Base-by-base conservation (phyloP, 2,888 invertebrate genomes). In the Nymphalis c-album region DNA sequence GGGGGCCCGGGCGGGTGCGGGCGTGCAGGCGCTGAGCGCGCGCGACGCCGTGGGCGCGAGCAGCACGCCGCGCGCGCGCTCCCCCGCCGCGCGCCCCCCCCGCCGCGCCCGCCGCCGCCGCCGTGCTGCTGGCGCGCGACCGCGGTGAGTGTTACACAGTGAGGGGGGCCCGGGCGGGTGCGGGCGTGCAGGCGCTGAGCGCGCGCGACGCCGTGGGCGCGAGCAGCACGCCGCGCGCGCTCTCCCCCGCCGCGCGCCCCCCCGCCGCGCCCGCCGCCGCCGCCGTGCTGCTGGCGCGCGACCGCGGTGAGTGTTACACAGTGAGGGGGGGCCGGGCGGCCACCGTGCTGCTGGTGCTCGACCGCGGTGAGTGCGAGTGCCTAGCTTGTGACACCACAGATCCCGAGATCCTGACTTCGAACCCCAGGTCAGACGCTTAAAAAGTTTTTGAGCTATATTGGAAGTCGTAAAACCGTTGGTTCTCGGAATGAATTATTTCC, bases 271-370 rank as follows among this genome's bases (percentile, higher is more conserved):
- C 61, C 74, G 81, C 80, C 46, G 82, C 80, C 46, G 82, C 79
- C 13, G 87, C 87, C 13, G 87, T 87, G 13, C 75, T 81, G 2
- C 72, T 78, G 16, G 81, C 85, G 16, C 78, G 77, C 48, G 83
- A 87, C 3, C 80, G 81, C 78, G 87, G 87, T 67, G 18, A 50
- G 57, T 22, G 50, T 7, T 22, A 22, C 1, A 22, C 22, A 22
- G 22, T 22, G 2, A 22, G 22, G 22, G n/a, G n/a, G n/a, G n/a
- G n/a, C n/a, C n/a, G n/a, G n/a, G 82, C 80, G 45, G 82, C 79
- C 13, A 86, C 87, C 13, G 87, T 87, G 13, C 75, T 81, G 2
- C 72, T 78, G 16, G 81, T 85, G 16, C 78, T 77, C 48, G 83
- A 87, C 3, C 80, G 81, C 78, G 87, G 87, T 67, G 18, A 50